Evolutionary conservation across 2,888 invertebrate species (phyloP), one percentile per base, ranked within the genome.

Genomic region (Brachypterus glaber): DNA sequence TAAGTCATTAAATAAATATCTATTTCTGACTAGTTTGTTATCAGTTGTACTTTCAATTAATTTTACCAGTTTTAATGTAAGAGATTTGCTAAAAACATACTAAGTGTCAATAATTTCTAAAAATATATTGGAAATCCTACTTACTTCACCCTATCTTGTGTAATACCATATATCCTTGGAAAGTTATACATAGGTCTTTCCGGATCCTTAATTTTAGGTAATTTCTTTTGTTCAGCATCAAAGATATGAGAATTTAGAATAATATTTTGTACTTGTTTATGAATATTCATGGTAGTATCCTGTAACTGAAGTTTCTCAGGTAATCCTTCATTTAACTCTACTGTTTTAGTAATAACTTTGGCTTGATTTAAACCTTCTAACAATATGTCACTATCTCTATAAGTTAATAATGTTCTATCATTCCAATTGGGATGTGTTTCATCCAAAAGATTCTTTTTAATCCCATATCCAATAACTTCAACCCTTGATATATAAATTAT

Each of bases 311-410:
- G 66, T 45, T 64, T 68, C 5, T 72, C 65, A 1, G 85, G 84
- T 34, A 86, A 66, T 40, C 66, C 71, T 27, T 75, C 64, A 46
- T 77, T 65, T 40, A 78, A 62, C 57, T 76, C 69, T 3, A 87
- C 64, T 1, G 86, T 77, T 57, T 91, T 91, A 2, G 86, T 85
- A 4, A 92, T 64, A n/a, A 81, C 66, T 65, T 84, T 79, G 0
- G 87, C 87, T 67, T 92, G 91, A 2, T 72, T 60, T 35, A 82
- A 54, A 8, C 89, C 91, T 64, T 79, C 76, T 15, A 85, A 54
- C 3, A 86, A 64, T 5, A 82, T 77, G 63, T 76, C 78, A 21
- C 69, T 63, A 48, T 79, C 74, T 37, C 66, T 68, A 41, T 75
- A 74, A 2, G 71, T 67, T 42, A 77, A 69, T 50, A 82, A 78